A percentile compares a stretch with the other conserved stretches of the same genome.
These are phyloP conservation scores for Dysmachus trigonus DNA, from an alignment of 2,888 invertebrate species.

Conservation along the genomic window DNA sequence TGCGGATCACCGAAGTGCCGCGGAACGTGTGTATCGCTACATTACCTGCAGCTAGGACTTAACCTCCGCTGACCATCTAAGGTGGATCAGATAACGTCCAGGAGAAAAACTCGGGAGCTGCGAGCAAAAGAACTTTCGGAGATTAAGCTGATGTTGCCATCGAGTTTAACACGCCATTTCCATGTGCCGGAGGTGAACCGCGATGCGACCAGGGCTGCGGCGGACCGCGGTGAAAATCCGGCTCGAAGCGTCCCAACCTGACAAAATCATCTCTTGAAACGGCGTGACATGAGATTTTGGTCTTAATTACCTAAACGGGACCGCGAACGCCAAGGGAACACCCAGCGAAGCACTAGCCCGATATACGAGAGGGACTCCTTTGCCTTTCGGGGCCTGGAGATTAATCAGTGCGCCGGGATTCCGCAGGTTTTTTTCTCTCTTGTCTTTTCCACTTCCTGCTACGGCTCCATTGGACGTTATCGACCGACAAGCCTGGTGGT, in stretches of 20 bases:
- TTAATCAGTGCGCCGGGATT: constrained; percentile 44
- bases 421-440: constrained; percentile 20
- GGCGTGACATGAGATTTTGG: constrained; percentile 55
- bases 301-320: constrained; percentile 54
- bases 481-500: constrained; percentile 4
- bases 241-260: constrained; percentile 40
- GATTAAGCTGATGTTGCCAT: constrained; percentile 33
- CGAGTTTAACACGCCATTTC: constrained; percentile 38
- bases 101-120: constrained; percentile 4
- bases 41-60: neutral
- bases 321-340: constrained; percentile 36
- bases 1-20: neutral
- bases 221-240: neutral
- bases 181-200: constrained; percentile 26
- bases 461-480: constrained; percentile 17
- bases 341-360: constrained; percentile 24
- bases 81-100: constrained; percentile 33
- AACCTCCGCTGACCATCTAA: constrained; percentile 31
- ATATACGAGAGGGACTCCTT: constrained; percentile 28
- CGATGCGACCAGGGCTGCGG: neutral
- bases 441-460: constrained; percentile 38
- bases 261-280: constrained; percentile 47
- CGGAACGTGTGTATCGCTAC: neutral
- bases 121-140: constrained; percentile 25
- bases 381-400: constrained; percentile 36